phyloP scores from a whole-genome alignment of 2,888 invertebrate species.

The Podabrus alpinus region DNA sequence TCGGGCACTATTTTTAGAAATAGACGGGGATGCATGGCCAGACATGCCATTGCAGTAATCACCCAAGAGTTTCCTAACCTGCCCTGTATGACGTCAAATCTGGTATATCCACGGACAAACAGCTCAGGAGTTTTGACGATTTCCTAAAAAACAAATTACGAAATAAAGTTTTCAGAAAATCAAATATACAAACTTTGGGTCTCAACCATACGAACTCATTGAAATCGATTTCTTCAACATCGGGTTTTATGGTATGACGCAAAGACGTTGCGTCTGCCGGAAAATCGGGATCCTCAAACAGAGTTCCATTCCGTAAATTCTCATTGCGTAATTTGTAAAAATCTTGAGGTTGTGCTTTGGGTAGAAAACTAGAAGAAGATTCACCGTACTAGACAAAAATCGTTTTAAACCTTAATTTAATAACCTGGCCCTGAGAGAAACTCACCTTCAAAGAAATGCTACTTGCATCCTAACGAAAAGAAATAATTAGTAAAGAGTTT shows the following conservation, averaged over 20 bases:
- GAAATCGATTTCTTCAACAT: conserved; percentile 44
- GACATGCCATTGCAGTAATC: conserved; percentile 90
- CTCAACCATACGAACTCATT: conserved; percentile 89
- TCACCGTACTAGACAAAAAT: too few species aligned
- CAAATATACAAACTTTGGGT: conserved; percentile 70
- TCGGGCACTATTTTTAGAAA: conserved; percentile 96
- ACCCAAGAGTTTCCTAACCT: conserved; percentile 98
- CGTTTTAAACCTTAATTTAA: too few species aligned
- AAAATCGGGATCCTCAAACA: conserved; percentile 93
- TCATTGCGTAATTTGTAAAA: conserved; percentile 69
- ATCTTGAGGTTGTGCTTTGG: conserved; percentile 61
- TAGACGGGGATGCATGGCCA: conserved; percentile 82
- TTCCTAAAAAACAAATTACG: conserved; percentile 65
- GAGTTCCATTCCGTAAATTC: conserved; percentile 71
- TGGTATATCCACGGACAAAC: conserved; percentile 91
- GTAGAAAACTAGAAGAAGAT: conserved; percentile 69
- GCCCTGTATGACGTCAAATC: conserved; percentile 98
- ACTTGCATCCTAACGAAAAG: too few species aligned
- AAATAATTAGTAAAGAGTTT: too few species aligned
- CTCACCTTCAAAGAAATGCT: too few species aligned
- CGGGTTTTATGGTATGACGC: conserved; percentile 83
- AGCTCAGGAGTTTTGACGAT: conserved; percentile 84
- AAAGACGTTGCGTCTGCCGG: conserved; percentile 80
- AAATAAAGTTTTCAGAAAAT: neutral
- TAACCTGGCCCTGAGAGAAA: too few species aligned